phyloP scores from a whole-genome alignment of 2,888 invertebrate species.

The Linyphia triangularis region DNA sequence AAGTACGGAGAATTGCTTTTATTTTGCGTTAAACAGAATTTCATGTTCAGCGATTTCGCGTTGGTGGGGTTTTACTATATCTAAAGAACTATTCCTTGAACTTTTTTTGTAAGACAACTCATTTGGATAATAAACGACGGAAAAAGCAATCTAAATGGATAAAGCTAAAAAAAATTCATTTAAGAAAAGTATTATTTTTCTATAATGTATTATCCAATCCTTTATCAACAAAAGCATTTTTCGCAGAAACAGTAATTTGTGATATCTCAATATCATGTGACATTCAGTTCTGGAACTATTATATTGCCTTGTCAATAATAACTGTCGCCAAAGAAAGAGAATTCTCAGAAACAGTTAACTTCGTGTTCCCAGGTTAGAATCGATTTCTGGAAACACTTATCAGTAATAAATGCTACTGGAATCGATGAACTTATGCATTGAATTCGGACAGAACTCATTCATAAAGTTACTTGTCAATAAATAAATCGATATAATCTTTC shows the following conservation, averaged over 20 bases:
- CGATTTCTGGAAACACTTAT: neutral
- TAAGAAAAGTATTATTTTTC: neutral
- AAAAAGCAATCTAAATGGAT: no score
- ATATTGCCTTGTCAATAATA: neutral
- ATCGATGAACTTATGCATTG: neutral
- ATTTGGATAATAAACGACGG: no score
- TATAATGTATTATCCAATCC: neutral
- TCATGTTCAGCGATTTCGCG: no score
- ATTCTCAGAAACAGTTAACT: neutral
- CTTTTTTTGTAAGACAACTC: no score
- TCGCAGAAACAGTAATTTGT: neutral
- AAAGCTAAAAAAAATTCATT: neutral
- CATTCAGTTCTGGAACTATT: neutral
- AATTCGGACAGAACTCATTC: neutral
- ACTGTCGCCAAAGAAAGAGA: neutral
- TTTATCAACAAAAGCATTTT: neutral
- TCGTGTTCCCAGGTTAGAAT: neutral
- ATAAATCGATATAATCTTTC: neutral
- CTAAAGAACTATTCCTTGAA: no score
- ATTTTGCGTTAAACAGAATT: no score
- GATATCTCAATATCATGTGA: neutral
- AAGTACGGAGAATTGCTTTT: no score
- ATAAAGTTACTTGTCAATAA: neutral
- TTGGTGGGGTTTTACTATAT: no score
- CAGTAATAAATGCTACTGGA: neutral